A percentile compares a stretch with the other conserved stretches of the same genome.
phyloP scores from a whole-genome alignment of 1,140 invertebrate species.

The Capitella teleta region DNA sequence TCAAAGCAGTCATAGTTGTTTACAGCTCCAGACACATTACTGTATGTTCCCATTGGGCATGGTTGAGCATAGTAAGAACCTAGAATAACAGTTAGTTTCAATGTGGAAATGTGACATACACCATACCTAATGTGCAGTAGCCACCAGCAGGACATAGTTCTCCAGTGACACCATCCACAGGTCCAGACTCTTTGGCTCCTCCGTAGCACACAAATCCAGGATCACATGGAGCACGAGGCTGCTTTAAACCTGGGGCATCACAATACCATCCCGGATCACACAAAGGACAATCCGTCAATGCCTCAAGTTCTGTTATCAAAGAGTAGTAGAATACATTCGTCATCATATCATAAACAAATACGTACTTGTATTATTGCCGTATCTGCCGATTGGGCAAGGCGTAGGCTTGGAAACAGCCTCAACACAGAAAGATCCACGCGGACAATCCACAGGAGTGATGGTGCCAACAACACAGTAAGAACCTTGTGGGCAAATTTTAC shows the following conservation, averaged over 20 bases:
- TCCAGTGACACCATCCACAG: conserved; percentile 29
- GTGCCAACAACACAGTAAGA: conserved; percentile 30
- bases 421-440: conserved; percentile 29
- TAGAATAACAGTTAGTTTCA: neutral
- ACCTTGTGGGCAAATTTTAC: conserved; percentile 26
- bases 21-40: conserved; percentile 31
- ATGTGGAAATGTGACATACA: neutral
- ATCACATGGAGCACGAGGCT: conserved; percentile 30
- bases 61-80: conserved; percentile 22
- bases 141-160: conserved; percentile 28
- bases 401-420: conserved; percentile 18
- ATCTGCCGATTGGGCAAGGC: conserved; percentile 32
- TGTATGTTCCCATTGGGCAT: conserved; percentile 35
- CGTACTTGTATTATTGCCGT: conserved; percentile 18
- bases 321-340: neutral
- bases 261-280: conserved; percentile 34
- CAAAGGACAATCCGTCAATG: conserved; percentile 18
- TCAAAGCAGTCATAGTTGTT: conserved; percentile 33
- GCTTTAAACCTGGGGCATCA: conserved; percentile 30
- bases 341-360: neutral
- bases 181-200: conserved; percentile 28
- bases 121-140: conserved; percentile 28
- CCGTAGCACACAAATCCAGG: conserved; percentile 29
- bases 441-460: conserved; percentile 19
- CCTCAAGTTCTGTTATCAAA: conserved; percentile 18